A percentile compares a stretch with the other conserved stretches of the same genome.
phyloP scores from a whole-genome alignment of 1,140 invertebrate genomes.

The Ctenoplectra terminalis region DNA sequence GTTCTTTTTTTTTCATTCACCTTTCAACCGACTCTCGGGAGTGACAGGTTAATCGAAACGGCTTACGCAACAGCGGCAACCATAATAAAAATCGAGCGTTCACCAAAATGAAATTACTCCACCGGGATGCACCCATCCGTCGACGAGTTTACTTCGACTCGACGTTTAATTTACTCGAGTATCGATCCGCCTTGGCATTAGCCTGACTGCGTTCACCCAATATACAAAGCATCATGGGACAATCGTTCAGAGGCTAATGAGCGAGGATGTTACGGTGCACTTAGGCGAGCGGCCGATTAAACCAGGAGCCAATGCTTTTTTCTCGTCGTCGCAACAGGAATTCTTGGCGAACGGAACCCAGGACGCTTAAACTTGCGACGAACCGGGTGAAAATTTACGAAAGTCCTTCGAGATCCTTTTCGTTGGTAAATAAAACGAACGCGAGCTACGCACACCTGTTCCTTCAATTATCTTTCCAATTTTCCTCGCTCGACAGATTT shows the following conservation, averaged over 20 bases:
- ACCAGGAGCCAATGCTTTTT: conserved; percentile 30
- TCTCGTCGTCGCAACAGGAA: conserved; percentile 20
- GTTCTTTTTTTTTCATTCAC: neutral
- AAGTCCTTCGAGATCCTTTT: neutral
- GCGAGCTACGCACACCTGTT: conserved; percentile 48
- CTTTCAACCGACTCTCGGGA: neutral
- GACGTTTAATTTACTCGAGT: conserved; percentile 5
- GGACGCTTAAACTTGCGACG: conserved; percentile 43
- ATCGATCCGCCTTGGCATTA: conserved; percentile 1
- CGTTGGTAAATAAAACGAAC: no score
- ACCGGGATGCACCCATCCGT: neutral
- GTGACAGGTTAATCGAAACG: conserved; percentile 26
- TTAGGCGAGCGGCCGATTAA: conserved; percentile 37
- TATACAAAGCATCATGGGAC: conserved; percentile 18
- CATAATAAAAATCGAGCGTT: neutral
- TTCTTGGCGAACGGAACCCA: neutral
- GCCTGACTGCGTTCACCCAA: neutral
- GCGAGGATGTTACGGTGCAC: conserved; percentile 57
- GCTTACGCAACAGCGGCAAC: neutral
- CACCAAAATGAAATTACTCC: neutral
- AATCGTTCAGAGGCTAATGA: conserved; percentile 41
- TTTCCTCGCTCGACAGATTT: no score
- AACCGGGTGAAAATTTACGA: conserved; percentile 40
- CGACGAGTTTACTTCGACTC: neutral
- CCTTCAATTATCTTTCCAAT: conserved; percentile 61